Conservation (phyloP, 2,888 invertebrate genomes). For the Mactromeris polynyma region DNA sequence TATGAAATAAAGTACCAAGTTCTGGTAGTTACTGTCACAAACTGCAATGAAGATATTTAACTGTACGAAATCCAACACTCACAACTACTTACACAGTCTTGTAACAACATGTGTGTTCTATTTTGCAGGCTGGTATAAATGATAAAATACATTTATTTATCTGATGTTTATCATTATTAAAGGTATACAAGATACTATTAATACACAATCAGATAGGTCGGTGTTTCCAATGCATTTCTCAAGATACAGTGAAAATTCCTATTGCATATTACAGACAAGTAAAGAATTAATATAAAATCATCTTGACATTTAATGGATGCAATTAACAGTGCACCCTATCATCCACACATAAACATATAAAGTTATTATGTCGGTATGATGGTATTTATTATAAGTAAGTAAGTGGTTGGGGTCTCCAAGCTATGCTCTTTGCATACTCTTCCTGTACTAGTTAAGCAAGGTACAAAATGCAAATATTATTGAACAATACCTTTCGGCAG, state of each 20-base stretch:
- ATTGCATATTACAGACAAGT: not conserved
- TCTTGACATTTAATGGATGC: not conserved
- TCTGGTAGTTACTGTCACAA: not conserved
- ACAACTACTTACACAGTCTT: constrained; percentile 44
- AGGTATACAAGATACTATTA: not conserved
- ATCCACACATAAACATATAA: constrained; percentile 1
- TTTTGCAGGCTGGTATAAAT: not conserved
- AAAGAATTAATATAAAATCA: not conserved
- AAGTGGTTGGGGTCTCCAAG: not conserved
- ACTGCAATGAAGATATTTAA: not conserved
- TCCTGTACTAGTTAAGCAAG: not conserved
- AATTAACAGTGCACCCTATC: not conserved
- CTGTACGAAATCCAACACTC: constrained; percentile 26
- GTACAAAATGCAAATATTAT: not conserved
- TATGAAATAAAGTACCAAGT: not conserved
- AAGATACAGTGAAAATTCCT: not conserved
- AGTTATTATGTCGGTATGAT: not conserved
- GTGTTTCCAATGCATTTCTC: constrained; percentile 1
- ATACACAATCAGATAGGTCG: not conserved
- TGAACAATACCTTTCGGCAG: no score
- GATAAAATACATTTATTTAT: constrained; percentile 25
- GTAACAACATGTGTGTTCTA: constrained; percentile 38
- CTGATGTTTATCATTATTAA: constrained; percentile 12
- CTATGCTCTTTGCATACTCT: not conserved
- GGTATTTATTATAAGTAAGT: not conserved